These are phyloP conservation scores for Nineta flava DNA, from an alignment of 2,888 invertebrate species.

Conservation along the genomic window DNA sequence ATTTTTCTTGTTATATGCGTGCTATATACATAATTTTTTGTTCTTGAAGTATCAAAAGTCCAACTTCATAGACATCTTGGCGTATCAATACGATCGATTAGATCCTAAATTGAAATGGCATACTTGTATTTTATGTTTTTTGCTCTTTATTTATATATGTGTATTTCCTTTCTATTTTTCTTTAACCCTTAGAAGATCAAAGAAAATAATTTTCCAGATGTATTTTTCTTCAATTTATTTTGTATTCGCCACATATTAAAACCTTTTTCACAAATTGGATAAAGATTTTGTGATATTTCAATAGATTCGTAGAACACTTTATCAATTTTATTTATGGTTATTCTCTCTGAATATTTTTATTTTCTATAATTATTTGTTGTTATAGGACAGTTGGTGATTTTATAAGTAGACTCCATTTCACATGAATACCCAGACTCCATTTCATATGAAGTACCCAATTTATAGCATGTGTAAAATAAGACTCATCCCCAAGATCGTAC, in stretches of 20 bases:
- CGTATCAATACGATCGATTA: slow-evolving; percentile 4
- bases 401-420: no score
- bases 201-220: background rate
- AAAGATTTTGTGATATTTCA: background rate
- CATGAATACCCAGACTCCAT: no score
- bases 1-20: no score
- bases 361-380: no score
- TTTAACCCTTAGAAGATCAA: background rate
- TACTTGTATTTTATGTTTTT: background rate
- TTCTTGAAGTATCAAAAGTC: no score
- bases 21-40: no score
- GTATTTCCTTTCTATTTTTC: background rate
- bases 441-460: no score
- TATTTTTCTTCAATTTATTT: background rate
- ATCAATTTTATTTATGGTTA: no score
- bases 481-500: no score
- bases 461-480: no score
- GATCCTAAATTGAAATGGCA: slow-evolving; percentile 6
- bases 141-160: background rate
- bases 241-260: background rate
- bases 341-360: no score
- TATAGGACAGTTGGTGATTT: no score
- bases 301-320: background rate
- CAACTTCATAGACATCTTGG: background rate
- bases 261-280: background rate